Conservation (phyloP, 37 sponge, comb jelly and placozoan genomes). For the Crambe crambe region DNA sequence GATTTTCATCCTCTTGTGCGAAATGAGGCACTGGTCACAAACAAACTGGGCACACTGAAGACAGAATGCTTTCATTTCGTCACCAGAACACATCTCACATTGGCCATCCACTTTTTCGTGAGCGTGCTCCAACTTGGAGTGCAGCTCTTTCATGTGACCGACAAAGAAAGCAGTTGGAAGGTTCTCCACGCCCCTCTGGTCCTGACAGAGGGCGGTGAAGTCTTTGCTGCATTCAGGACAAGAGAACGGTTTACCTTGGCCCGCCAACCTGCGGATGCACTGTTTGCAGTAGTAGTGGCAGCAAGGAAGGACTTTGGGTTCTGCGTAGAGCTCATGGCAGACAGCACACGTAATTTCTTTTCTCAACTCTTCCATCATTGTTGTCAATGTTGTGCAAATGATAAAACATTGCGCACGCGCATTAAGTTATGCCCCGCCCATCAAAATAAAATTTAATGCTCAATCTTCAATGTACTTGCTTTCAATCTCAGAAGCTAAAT, state of each 20-base stretch:
- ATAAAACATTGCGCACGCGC: no score
- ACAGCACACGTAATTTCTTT: slow-evolving; percentile 19
- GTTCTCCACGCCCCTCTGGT: background rate
- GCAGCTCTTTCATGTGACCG: slow-evolving; percentile 11
- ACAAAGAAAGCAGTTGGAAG: slow-evolving; percentile 24
- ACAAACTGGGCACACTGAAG: slow-evolving; percentile 34
- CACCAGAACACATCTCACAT: slow-evolving; percentile 28
- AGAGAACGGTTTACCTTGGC: slow-evolving; percentile 1
- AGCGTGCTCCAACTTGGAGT: slow-evolving; percentile 14
- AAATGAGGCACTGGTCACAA: slow-evolving; percentile 17
- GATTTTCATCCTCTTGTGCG: slow-evolving; percentile 21
- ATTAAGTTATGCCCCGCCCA: no score
- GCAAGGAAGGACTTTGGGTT: slow-evolving; percentile 27
- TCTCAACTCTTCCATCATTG: slow-evolving; percentile 10
- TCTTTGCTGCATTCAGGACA: slow-evolving; percentile 18
- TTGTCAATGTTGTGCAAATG: no score
- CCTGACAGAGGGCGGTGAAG: slow-evolving; percentile 6
- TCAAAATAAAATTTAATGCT: no score
- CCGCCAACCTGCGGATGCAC: slow-evolving; percentile 18
- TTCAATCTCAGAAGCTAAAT: no score
- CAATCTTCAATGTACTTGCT: no score
- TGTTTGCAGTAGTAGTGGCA: slow-evolving; percentile 28
- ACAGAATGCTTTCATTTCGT: slow-evolving; percentile 18
- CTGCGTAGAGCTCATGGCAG: slow-evolving; percentile 10
- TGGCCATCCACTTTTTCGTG: background rate